phyloP scores from a whole-genome alignment of 1,140 invertebrate species.

The Oedothorax gibbosus region DNA sequence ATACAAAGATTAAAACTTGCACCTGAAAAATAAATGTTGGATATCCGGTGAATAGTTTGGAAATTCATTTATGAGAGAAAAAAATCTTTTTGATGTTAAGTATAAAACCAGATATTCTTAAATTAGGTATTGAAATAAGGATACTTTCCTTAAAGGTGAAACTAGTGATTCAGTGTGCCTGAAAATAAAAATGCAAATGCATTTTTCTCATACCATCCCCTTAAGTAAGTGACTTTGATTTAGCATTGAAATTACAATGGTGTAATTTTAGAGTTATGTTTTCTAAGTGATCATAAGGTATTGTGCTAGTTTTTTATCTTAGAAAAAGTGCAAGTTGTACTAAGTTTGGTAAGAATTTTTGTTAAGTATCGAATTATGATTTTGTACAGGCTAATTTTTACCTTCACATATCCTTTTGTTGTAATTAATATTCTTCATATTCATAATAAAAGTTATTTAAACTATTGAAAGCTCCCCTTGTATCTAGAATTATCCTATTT shows the following conservation, averaged over 20 bases:
- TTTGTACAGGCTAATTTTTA: conserved; percentile 51
- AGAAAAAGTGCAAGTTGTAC: conserved; percentile 12
- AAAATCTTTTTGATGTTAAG: too few relatives aligned
- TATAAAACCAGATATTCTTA: too few relatives aligned
- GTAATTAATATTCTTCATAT: conserved; percentile 26
- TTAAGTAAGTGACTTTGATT: background rate
- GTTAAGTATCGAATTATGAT: background rate
- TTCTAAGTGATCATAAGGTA: conserved; percentile 19
- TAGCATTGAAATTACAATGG: background rate
- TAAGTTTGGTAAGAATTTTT: conserved; percentile 6
- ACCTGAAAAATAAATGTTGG: too few relatives aligned
- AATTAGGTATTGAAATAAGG: too few relatives aligned
- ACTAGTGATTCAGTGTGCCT: conserved; percentile 14
- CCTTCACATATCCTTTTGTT: conserved; percentile 33
- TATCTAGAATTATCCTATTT: background rate
- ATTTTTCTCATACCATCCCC: background rate
- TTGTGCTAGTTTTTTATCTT: conserved; percentile 34
- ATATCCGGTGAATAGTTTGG: too few relatives aligned
- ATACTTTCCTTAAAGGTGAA: conserved; percentile 5
- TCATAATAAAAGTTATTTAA: background rate
- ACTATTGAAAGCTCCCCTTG: background rate
- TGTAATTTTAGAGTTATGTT: conserved; percentile 19
- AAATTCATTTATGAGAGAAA: too few relatives aligned
- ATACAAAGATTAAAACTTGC: too few relatives aligned
- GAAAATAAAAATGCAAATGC: conserved; percentile 25